Evolutionary conservation across 1,140 invertebrate genomes (phyloP), one percentile per base, ranked within the genome.

Genomic region (Pentalonia nigronervosa): DNA sequence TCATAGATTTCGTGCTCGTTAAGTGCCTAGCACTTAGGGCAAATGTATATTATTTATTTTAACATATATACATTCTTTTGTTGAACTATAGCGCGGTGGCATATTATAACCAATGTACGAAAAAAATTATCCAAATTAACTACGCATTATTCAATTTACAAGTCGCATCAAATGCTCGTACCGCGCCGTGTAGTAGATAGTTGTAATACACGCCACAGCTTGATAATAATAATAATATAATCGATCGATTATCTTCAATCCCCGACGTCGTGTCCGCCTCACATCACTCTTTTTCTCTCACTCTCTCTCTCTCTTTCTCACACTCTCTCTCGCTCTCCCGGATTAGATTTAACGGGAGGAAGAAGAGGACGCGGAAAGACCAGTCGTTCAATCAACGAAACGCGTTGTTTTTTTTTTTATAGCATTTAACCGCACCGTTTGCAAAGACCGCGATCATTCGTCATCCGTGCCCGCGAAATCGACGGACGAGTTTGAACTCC

Each of bases 181-280:
- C 17, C n/a, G 60, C 17, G 14, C 41, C 4, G 4, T 41, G 4
- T 20, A 48, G 47, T 48, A 48, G n/a, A n/a, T 48, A 48, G 47
- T 48, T 7, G 41, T 50, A 50, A 53, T 17, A 6, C n/a, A 6
- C n/a, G 14, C 30, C 17, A 76, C 30, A n/a, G 9, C 11, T 7
- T 76, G n/a, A 41, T 41, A 41, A n/a, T 76, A 67, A 76, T n/a
- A 76, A 47, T 86, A 45, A 47, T 86, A 23, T 34, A 86, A 45
- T 25, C 83, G 36, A 86, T 86, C 83, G 83, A 86, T 86, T 84
- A 45, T 86, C 83, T 86, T 86, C 36, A 25, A 45, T 41, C 45
- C 23, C 21, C 83, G 23, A 84, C 83, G 41, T 41, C 41, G 41
- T 0, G 20, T 11, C 8, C 9, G 4, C 36, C 41, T 45, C 41